Evolutionary conservation across 2,113 vertebrate genomes (phyloP).

Genomic region (Labeo rohita): DNA sequence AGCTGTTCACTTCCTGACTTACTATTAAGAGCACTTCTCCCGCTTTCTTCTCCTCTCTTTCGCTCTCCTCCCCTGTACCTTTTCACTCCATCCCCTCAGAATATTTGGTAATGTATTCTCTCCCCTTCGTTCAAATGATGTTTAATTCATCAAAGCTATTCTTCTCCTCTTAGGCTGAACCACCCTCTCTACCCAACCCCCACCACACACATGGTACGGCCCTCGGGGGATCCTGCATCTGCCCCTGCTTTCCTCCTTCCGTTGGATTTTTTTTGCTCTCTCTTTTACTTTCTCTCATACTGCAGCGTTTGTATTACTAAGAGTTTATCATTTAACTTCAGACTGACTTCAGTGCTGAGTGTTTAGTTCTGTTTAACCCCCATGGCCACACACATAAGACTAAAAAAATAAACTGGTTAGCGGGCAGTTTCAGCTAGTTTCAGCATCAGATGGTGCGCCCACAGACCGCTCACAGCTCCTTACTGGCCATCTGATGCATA

Average conservation of each 20-base stretch:
- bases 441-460: constrained; percentile 21
- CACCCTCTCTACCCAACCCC: constrained; percentile 59
- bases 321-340: constrained; percentile 18
- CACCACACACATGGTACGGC: constrained; percentile 68
- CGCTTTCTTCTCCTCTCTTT: constrained; percentile 41
- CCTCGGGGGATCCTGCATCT: constrained; percentile 65
- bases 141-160: constrained; percentile 83
- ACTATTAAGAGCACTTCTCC: constrained; percentile 15
- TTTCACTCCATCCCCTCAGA: constrained; percentile 23
- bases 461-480: constrained; percentile 13
- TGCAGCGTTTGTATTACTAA: constrained; percentile 3
- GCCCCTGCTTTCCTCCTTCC: constrained; percentile 49
- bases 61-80: constrained; percentile 8
- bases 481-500: constrained; percentile 35
- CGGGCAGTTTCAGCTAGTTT: background rate
- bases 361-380: constrained; percentile 12
- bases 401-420: constrained; percentile 8
- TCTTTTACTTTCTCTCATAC: constrained; percentile 39
- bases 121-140: constrained; percentile 74
- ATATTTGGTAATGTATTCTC: constrained; percentile 73
- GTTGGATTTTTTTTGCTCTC: constrained; percentile 34
- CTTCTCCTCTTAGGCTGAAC: constrained; percentile 68
- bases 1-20: constrained; percentile 31
- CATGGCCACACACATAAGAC: constrained; percentile 39
- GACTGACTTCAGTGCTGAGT: constrained; percentile 12